These are phyloP conservation scores for Tangara arthus DNA, from an alignment of 2,797 vertebrate genomes.

Conservation along the genomic window DNA sequence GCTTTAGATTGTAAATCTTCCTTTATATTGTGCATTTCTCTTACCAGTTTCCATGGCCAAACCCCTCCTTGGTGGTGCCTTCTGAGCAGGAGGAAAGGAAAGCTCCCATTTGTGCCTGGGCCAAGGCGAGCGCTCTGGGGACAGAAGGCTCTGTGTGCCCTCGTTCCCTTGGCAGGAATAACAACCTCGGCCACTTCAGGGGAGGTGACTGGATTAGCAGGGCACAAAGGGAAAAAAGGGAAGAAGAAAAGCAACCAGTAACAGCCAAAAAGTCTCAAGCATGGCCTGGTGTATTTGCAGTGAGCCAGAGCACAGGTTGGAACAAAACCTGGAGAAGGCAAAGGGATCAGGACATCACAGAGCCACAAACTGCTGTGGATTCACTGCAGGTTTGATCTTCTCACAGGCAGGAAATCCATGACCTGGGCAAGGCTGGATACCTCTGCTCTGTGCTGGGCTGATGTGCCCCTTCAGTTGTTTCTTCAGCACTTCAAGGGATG, in stretches of 20 bases:
- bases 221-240: not conserved
- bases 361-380: not conserved
- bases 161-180: constrained; percentile 22
- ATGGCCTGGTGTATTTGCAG: not conserved
- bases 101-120: constrained; percentile 12
- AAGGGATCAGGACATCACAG: not conserved
- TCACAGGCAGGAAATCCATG: not conserved
- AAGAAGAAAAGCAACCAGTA: not conserved
- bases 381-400: not conserved
- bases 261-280: not conserved
- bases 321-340: not conserved
- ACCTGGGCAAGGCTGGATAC: not conserved
- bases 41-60: not conserved
- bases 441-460: not conserved
- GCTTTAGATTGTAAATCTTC: not conserved
- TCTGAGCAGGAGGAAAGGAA: constrained; percentile 3
- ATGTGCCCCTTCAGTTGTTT: not conserved
- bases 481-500: not conserved
- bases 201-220: not conserved
- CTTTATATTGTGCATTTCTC: not conserved
- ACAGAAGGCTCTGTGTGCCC: constrained; percentile 25
- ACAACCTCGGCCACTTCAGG: constrained; percentile 1
- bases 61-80: not conserved
- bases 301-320: not conserved
- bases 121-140: not conserved